A percentile compares a stretch with the other conserved stretches of the same genome.
phyloP scores from a whole-genome alignment of 92 coral and sea anemone species.

The Phenganax subtilis region DNA sequence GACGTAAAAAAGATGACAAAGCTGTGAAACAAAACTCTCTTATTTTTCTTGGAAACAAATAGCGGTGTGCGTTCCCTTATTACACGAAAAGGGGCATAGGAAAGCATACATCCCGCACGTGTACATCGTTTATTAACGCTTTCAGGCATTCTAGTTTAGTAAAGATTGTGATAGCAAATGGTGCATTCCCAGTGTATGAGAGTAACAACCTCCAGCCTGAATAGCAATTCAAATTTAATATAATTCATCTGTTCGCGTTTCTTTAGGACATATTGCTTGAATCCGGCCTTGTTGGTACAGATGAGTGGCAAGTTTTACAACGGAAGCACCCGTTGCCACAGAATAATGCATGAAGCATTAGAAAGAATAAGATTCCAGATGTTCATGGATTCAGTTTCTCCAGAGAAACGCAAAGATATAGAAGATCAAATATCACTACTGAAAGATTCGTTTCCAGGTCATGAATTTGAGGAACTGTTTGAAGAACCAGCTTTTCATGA shows the following conservation, averaged over 20 bases:
- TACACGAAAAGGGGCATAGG: no score
- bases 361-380: conserved; percentile 12
- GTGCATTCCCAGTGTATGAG: not conserved
- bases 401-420: conserved; percentile 6
- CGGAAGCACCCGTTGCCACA: conserved; percentile 25
- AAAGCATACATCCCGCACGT: no score
- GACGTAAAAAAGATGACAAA: not conserved
- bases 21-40: not conserved
- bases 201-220: not conserved
- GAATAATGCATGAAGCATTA: conserved; percentile 19
- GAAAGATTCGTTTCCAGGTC: conserved; percentile 18
- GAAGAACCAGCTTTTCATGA: conserved; percentile 11
- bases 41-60: not conserved
- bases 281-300: conserved; percentile 25
- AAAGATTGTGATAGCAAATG: no score
- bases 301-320: conserved; percentile 26
- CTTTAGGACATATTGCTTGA: conserved; percentile 22
- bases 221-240: no score
- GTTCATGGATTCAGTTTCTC: conserved; percentile 10
- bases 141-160: no score
- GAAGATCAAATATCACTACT: conserved; percentile 16
- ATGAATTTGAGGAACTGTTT: conserved; percentile 17
- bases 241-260: not conserved
- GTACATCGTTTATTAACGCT: no score
- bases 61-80: not conserved